Evolutionary conservation across 2,797 vertebrate species (phyloP), one percentile per base, ranked within the genome.

Genomic region (Steatocranus sp.): DNA sequence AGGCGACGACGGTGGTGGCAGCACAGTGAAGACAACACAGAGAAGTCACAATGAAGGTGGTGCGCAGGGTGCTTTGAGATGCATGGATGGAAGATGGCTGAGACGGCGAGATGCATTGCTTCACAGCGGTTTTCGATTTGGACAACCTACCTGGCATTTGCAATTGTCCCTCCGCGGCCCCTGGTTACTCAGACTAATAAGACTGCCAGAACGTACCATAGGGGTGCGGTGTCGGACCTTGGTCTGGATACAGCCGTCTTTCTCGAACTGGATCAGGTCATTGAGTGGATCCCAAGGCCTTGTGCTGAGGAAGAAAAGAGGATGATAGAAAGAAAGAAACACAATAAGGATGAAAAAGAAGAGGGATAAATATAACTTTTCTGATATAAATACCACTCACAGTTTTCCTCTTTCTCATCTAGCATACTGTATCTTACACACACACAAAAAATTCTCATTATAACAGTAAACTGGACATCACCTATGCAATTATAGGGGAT

Each of bases 251-350:
- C 97, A 96, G 92, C 98, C 98, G 54, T 98, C 98, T 96, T 98
- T 99, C 94, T 99, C 98, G 89, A 98, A 99, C 87, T 99, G 98
- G 96, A 99, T 96, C 96, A 99, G 94, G 92, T 99, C 98, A 85
- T 99, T 99, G 92, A 99, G 96, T 20, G 98, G 98, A 92, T 99
- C 98, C 98, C 98, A 99, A 1, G 98, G 98, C 88, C 98, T 96
- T 12, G 98, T 99, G 95, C 98, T 99, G 93, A 7, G 10, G 36
- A 8, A 56, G 5, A 12, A 46, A 38, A n/a, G 20, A 53, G 23
- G 41, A 70, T 0, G 66, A 46, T 17, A 58, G 53, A 46, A 15
- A 58, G 1, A 0, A 14, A 77, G 25, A 58, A 36, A 23, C 4
- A 25, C 38, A 46, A 11, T 46, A 11, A 25, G 30, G 50, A 4